phyloP scores from a whole-genome alignment of 2,888 invertebrate species.

The Ophion ventricosus region DNA sequence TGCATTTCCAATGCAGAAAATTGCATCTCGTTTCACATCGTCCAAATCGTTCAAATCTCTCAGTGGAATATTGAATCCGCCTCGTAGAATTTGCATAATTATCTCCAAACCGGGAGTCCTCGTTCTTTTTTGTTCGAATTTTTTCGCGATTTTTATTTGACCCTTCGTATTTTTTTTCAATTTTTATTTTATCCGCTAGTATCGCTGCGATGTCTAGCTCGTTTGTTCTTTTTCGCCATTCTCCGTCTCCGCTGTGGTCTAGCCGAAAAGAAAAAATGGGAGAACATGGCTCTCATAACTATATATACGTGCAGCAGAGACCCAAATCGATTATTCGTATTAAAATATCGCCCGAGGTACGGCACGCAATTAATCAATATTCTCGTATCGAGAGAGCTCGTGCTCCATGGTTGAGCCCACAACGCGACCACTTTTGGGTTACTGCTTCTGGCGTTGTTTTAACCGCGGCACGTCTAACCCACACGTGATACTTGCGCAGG shows the following conservation, averaged over 20 bases:
- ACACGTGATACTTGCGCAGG: slow-evolving; percentile 39
- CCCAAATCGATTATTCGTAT: slow-evolving; percentile 71
- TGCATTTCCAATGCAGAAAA: slow-evolving; percentile 47
- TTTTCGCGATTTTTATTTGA: slow-evolving; percentile 29
- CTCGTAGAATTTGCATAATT: slow-evolving; percentile 62
- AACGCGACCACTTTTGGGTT: slow-evolving; percentile 43
- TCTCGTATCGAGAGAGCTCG: slow-evolving; percentile 58
- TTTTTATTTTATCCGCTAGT: slow-evolving; percentile 35
- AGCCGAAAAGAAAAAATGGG: slow-evolving; percentile 33
- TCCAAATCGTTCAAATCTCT: slow-evolving; percentile 20
- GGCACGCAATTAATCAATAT: slow-evolving; percentile 76
- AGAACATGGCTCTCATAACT: slow-evolving; percentile 15
- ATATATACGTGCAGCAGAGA: slow-evolving; percentile 34
- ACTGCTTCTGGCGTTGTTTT: slow-evolving; percentile 61
- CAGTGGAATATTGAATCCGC: slow-evolving; percentile 56
- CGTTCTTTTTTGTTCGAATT: slow-evolving; percentile 8
- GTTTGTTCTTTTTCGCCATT: slow-evolving; percentile 22
- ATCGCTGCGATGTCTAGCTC: slow-evolving; percentile 32
- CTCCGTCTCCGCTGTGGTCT: slow-evolving; percentile 40
- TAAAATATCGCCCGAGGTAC: slow-evolving; percentile 75
- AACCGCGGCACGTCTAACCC: slow-evolving; percentile 37
- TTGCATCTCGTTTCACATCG: slow-evolving; percentile 48
- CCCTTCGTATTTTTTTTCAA: slow-evolving; percentile 18
- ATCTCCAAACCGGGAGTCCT: slow-evolving; percentile 58
- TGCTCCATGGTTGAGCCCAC: slow-evolving; percentile 22